Evolutionary conservation across 2,797 vertebrate genomes (phyloP).

Genomic region (Gambelia wislizenii): DNA sequence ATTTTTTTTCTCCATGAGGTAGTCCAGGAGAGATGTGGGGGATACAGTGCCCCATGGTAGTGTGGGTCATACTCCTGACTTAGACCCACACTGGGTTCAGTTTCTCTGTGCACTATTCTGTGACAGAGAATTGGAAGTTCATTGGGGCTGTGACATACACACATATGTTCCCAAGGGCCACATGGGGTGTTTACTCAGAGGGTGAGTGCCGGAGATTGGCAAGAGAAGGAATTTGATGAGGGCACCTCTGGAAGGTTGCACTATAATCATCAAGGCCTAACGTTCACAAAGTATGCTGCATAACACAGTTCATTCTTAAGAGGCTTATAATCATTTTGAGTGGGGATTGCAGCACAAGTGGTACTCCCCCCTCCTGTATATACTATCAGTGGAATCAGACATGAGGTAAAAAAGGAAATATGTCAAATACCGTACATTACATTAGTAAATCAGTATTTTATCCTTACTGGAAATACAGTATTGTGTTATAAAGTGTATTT

Average conservation of each 20-base stretch:
- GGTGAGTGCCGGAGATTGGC: not conserved
- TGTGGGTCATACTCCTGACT: not conserved
- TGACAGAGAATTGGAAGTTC: not conserved
- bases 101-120: not conserved
- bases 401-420: not conserved
- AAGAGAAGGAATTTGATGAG: no score
- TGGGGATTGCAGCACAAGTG: no score
- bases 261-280: no score
- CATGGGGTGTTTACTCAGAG: not conserved
- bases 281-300: no score
- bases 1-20: no score
- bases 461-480: not conserved
- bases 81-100: not conserved
- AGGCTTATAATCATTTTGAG: no score
- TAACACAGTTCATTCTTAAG: no score
- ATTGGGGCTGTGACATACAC: not conserved
- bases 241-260: no score
- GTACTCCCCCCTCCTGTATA: not conserved
- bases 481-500: not conserved
- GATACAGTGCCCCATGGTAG: no score
- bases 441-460: no score
- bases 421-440: not conserved
- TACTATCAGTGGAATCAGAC: not conserved
- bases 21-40: no score
- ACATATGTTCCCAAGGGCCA: not conserved